Base-by-base conservation (phyloP, 2,888 invertebrate genomes). In the Ceraclea dissimilis region DNA sequence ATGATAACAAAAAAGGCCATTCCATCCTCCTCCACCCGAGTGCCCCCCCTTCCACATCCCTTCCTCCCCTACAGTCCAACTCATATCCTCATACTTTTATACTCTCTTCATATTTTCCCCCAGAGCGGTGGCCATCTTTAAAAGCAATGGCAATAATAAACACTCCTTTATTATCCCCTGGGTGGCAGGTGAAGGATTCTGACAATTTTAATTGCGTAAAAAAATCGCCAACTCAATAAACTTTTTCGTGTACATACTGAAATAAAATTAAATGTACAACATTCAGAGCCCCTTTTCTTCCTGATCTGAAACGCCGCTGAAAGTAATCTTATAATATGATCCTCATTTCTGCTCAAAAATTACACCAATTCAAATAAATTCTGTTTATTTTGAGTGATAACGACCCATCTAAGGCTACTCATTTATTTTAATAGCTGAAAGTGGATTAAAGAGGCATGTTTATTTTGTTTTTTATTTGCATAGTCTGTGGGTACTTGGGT, bases 1-100 rank as follows among this genome's bases (percentile, higher is more conserved):
- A 61, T 61, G 61, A 61, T 61, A 61, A 61, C 61, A 61, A 61
- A 61, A 61, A 61, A 61, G 58, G 59, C 61, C 61, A 61, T 61
- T 61, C 57, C 61, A 57, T 58, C 61, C 55, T 33, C 57, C 55
- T 51, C 55, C 54, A 49, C 26, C 55, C 20, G 33, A 49, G 33
- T 49, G 43, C 31, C 48, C 31, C 43, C 44, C 48, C 54, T 51
- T 48, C 54, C 57, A 49, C 19, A 26, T 13, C 43, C 52, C 53
- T 39, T 57, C 49, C 22, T 33, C 52, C 49, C 47, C 33, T 43
- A 19, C 53, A 22, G 49, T 51, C 58, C 52, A 70, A 26, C 26
- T 26, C 26, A 26, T 26, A 26, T 26, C 26, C 4, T 10, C 4
- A 4, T 26, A 4, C 4, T 26, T 6, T 10, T 26, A 6, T 26